Conservation (phyloP, 2,888 invertebrate species). For the Tipula confusa region DNA sequence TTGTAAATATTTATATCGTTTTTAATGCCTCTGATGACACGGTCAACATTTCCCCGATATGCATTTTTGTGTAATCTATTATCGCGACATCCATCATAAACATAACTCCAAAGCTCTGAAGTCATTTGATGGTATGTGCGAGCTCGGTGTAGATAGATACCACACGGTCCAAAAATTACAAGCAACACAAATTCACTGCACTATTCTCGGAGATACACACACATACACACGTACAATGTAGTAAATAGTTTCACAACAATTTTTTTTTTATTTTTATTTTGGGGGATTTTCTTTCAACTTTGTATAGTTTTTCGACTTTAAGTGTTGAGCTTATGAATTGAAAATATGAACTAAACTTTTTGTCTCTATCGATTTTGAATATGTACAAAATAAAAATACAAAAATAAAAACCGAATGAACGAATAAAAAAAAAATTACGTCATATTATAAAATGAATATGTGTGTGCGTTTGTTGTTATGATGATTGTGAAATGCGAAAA, state of each 20-base stretch:
- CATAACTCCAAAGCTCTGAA: slow-evolving; percentile 17
- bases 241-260: background rate
- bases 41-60: background rate
- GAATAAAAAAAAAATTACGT: background rate
- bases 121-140: background rate
- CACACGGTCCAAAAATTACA: background rate
- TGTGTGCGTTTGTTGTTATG: background rate
- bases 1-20: background rate
- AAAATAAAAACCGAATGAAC: background rate
- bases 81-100: background rate
- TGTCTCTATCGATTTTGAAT: slow-evolving; percentile 12
- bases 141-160: background rate
- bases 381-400: slow-evolving; percentile 21
- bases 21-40: background rate
- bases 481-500: background rate
- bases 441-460: background rate
- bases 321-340: slow-evolving; percentile 5
- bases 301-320: background rate
- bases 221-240: background rate
- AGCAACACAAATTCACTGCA: background rate
- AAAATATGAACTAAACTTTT: background rate
- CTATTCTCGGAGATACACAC: background rate
- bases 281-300: background rate
- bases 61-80: background rate
- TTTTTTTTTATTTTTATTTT: background rate